phyloP scores from a whole-genome alignment of 1,140 invertebrate species.

The Lepidurus apus region DNA sequence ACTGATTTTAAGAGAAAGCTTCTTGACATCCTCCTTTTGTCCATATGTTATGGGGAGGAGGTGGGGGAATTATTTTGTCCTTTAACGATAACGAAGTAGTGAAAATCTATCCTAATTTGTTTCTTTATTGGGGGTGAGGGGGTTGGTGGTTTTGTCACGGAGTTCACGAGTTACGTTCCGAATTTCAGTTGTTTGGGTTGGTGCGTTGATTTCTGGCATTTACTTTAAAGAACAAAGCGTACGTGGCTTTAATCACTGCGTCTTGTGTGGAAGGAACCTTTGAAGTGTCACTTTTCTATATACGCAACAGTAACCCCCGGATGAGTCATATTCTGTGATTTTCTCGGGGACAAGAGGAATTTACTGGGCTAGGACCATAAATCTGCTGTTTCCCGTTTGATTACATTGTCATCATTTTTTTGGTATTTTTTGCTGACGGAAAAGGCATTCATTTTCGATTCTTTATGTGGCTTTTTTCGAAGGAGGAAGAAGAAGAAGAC shows the following conservation, averaged over 20 bases:
- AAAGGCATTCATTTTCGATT: not conserved
- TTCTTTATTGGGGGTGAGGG: not conserved
- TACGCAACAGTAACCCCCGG: not conserved
- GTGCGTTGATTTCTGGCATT: too few relatives aligned
- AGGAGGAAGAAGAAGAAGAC: not conserved
- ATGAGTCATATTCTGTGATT: not conserved
- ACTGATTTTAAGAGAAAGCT: slow-evolving; percentile 4
- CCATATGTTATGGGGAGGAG: not conserved
- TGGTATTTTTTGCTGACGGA: not conserved
- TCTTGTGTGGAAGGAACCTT: not conserved
- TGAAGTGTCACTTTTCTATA: not conserved
- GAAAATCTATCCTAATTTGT: not conserved
- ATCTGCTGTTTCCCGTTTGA: not conserved
- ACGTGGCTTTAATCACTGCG: too few relatives aligned
- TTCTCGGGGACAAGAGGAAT: not conserved
- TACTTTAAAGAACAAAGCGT: too few relatives aligned
- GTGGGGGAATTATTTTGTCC: not conserved
- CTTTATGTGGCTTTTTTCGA: not conserved
- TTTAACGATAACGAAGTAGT: not conserved
- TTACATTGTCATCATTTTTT: slow-evolving; percentile 7
- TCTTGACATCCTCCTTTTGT: not conserved
- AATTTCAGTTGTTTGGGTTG: not conserved
- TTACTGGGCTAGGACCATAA: not conserved
- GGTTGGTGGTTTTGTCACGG: not conserved
- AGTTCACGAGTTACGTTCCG: not conserved